Percentiles rank a stretch among this genome's conserved stretches.
Evolutionary conservation across 2,888 invertebrate species (phyloP).

Genomic region (Unio delphinus): DNA sequence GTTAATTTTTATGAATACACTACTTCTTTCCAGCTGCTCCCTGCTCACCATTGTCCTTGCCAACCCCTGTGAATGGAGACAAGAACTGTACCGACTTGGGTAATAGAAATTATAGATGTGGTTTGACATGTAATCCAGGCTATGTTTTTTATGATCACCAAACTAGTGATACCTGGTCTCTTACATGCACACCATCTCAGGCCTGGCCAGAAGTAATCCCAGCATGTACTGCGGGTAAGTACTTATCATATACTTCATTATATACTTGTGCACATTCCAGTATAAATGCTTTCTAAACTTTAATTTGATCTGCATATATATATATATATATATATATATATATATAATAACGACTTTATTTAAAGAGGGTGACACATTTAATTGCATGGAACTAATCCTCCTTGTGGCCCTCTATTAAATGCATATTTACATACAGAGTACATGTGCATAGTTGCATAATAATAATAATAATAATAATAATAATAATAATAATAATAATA

Average conservation of each 20-base stretch:
- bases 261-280: background rate
- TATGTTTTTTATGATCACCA: constrained; percentile 27
- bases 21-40: constrained; percentile 23
- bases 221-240: constrained; percentile 31
- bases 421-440: no score
- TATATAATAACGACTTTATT: no score
- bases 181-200: constrained; percentile 23
- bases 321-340: no score
- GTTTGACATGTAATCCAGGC: constrained; percentile 25
- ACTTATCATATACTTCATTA: background rate
- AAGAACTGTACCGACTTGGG: constrained; percentile 10
- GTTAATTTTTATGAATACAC: background rate
- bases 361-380: no score
- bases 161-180: constrained; percentile 5
- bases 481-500: no score
- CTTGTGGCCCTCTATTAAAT: no score
- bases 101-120: constrained; percentile 26
- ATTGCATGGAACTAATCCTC: no score
- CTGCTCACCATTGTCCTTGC: constrained; percentile 30
- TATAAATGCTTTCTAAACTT: background rate
- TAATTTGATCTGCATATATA: background rate
- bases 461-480: no score
- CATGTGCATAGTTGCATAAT: no score
- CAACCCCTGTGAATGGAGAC: constrained; percentile 16
- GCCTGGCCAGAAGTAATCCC: constrained; percentile 25